A percentile compares a stretch with the other conserved stretches of the same genome.
These are phyloP conservation scores for Aradus depressus DNA, from an alignment of 2,888 invertebrate species.

Conservation along the genomic window DNA sequence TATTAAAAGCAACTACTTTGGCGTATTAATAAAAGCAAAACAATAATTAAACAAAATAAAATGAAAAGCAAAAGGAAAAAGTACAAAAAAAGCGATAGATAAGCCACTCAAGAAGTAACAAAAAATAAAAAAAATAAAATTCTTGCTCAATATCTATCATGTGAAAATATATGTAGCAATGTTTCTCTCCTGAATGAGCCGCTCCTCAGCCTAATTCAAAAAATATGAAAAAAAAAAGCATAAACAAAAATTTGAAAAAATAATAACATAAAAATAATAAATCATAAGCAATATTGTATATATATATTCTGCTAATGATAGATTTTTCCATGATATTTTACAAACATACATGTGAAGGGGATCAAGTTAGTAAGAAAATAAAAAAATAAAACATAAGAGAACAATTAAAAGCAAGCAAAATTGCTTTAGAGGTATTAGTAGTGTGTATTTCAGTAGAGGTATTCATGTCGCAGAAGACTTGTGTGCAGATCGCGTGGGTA, in stretches of 20 bases:
- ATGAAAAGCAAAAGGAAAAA: neutral
- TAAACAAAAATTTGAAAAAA: too few relatives aligned
- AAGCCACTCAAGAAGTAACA: neutral
- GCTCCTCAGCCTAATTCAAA: too few relatives aligned
- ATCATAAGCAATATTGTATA: too few relatives aligned
- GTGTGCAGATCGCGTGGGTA: slow-evolving; percentile 8
- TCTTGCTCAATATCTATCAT: neutral
- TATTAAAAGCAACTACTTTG: slow-evolving; percentile 20
- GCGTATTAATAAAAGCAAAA: slow-evolving; percentile 26
- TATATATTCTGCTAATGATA: too few relatives aligned
- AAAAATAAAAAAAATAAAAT: neutral
- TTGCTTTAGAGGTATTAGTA: slow-evolving; percentile 30
- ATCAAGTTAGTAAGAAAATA: slow-evolving; percentile 5
- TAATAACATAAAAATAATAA: too few relatives aligned
- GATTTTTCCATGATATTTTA: too few relatives aligned
- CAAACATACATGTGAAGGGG: too few relatives aligned
- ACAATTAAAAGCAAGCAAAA: slow-evolving; percentile 24
- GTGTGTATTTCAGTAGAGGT: slow-evolving; percentile 35
- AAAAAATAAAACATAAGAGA: slow-evolving; percentile 16
- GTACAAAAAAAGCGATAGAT: neutral
- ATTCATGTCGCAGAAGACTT: slow-evolving; percentile 30
- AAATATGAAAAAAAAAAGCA: too few relatives aligned
- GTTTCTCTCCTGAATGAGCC: too few relatives aligned
- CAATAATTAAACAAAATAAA: slow-evolving; percentile 20
- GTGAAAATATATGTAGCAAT: too few relatives aligned